Percentiles rank a stretch among this genome's conserved stretches.
These are phyloP conservation scores for Pampus argenteus DNA, from an alignment of 2,797 vertebrate genomes.

Conservation along the genomic window DNA sequence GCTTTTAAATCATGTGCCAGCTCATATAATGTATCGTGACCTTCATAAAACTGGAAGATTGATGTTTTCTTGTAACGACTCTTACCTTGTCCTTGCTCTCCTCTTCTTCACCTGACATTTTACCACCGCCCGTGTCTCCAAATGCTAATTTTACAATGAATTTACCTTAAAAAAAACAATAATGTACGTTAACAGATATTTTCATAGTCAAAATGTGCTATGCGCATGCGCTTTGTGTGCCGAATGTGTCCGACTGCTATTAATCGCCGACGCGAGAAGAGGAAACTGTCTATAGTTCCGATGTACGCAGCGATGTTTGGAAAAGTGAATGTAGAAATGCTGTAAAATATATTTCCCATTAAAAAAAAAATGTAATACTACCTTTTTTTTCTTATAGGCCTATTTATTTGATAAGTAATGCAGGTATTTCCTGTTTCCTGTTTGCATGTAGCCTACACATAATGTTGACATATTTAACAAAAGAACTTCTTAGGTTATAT, in stretches of 20 bases:
- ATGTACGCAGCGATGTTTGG: too few species aligned
- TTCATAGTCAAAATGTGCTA: background rate
- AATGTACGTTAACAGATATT: background rate
- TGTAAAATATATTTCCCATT: too few species aligned
- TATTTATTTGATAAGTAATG: too few species aligned
- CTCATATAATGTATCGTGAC: conserved; percentile 21
- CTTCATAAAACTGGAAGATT: conserved; percentile 30
- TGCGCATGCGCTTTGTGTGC: conserved; percentile 2
- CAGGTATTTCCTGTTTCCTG: too few species aligned
- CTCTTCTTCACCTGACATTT: conserved; percentile 66
- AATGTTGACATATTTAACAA: too few species aligned
- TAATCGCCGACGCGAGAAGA: conserved; percentile 11
- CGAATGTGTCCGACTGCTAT: conserved; percentile 24
- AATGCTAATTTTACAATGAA: rapidly evolving
- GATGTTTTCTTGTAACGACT: rapidly evolving
- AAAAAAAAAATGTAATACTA: too few species aligned
- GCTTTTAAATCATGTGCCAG: too few species aligned
- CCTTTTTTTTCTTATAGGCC: too few species aligned
- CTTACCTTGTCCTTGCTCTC: conserved; percentile 59
- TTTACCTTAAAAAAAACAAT: background rate
- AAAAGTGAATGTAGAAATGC: too few species aligned
- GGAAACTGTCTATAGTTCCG: conserved; percentile 2
- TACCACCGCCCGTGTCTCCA: rapidly evolving
- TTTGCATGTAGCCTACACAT: too few species aligned
- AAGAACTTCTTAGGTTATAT: too few species aligned